These are phyloP conservation scores for Ectobius pallidus DNA, from an alignment of 2,888 invertebrate species.

Conservation along the genomic window DNA sequence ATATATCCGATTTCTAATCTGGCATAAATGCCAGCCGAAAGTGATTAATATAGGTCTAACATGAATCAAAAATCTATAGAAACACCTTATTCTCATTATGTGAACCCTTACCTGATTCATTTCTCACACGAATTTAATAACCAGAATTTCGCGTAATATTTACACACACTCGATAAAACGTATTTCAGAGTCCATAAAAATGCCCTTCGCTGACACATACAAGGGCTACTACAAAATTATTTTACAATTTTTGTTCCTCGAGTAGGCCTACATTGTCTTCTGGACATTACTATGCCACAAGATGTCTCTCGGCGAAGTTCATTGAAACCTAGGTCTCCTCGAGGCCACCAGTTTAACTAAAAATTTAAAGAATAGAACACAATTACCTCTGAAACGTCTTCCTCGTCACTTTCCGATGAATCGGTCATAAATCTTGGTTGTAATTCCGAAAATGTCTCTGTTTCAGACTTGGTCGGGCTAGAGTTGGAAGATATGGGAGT, in stretches of 20 bases:
- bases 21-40: not conserved
- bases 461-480: constrained; percentile 83
- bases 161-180: not conserved
- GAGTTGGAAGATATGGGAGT: constrained; percentile 85
- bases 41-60: constrained; percentile 1
- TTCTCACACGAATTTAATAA: not conserved
- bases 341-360: constrained; percentile 44
- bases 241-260: constrained; percentile 6
- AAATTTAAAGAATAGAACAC: constrained; percentile 37
- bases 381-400: constrained; percentile 93
- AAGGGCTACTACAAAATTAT: not conserved
- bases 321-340: constrained; percentile 52
- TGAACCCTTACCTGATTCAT: constrained; percentile 1
- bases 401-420: constrained; percentile 95
- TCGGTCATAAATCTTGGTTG: constrained; percentile 90
- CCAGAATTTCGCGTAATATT: not conserved
- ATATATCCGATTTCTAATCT: too few relatives aligned
- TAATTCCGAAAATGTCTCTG: constrained; percentile 84
- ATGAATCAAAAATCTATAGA: not conserved
- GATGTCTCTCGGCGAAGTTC: constrained; percentile 70
- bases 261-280: constrained; percentile 39
- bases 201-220: not conserved
- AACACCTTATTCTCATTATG: constrained; percentile 10
- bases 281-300: constrained; percentile 55
- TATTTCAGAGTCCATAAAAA: not conserved